These are phyloP conservation scores for Ylistrum balloti DNA, from an alignment of 1,140 invertebrate species.

Conservation along the genomic window DNA sequence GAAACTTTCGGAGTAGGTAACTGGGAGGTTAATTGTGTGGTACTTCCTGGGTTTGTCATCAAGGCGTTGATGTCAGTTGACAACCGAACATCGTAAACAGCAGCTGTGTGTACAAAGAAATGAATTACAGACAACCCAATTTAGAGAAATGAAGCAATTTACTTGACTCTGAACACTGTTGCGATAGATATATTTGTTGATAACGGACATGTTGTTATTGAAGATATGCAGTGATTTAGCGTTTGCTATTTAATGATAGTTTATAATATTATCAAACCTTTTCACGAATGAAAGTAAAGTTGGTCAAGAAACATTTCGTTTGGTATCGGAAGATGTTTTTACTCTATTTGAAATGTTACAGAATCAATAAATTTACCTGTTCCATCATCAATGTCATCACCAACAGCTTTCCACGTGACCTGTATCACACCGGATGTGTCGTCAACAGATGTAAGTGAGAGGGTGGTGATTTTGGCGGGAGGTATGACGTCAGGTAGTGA, in stretches of 20 bases:
- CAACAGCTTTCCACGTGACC: constrained; percentile 31
- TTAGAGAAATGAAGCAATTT: no score
- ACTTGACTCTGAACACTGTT: no score
- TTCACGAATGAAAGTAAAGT: no score
- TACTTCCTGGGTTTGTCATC: neutral
- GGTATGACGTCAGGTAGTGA: neutral
- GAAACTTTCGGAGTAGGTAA: constrained; percentile 10
- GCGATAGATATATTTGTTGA: no score
- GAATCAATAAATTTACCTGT: constrained; percentile 30
- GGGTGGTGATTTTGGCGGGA: neutral
- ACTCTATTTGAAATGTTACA: no score
- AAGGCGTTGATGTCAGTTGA: neutral
- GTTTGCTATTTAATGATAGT: no score
- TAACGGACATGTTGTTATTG: no score
- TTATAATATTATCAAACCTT: no score
- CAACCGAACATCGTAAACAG: neutral
- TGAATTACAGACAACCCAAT: no score
- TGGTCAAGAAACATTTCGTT: no score
- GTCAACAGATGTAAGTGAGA: neutral
- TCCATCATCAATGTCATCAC: constrained; percentile 42
- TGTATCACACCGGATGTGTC: neutral
- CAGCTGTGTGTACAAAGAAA: neutral
- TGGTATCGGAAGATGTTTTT: no score
- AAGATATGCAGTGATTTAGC: no score
- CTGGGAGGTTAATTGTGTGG: neutral